Evolutionary conservation across 1,140 invertebrate genomes (phyloP), one percentile per base, ranked within the genome.

Genomic region (Acromyrmex heyeri): DNA sequence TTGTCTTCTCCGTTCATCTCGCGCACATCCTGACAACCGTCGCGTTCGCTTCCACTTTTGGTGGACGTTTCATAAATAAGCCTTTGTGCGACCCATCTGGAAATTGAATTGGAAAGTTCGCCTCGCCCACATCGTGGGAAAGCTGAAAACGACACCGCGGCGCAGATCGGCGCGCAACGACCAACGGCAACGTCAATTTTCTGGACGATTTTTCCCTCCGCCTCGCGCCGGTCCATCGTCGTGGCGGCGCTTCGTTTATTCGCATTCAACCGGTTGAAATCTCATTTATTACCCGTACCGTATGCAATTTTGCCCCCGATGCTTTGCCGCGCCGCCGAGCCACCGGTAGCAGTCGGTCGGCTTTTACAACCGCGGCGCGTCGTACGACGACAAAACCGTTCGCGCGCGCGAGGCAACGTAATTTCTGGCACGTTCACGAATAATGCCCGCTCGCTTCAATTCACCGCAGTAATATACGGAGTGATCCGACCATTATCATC

Each of bases 101-200:
- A 93, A 94, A 93, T 94, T 93, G 86, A 93, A 93, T 93, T 91
- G 91, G 59, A 91, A 93, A 93, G 90, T 92, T 93, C 88, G 59
- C 77, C 53, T 92, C 87, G 89, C 34, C 34, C 38, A 18, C 69
- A 59, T 38, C 61, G 86, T 90, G 91, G 88, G 85, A 89, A 87
- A 91, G 76, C 89, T 87, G 90, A 87, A 92, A 91, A 91, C 85
- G 81, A 57, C 24, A 73, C 70, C 27, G 64, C 70, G 82, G 70
- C 30, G 65, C 24, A 16, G 48, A 16, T 21, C 18, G 78, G 21
- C 24, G 44, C 34, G 50, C 38, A 24, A 57, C 61, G 21, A 44
- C 62, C 30, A 10, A 34, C 48, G 55, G 70, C 76, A 44, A 27
- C 38, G 75, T 70, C 69, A 75, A 89, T 90, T 90, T 90, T 85